Conservation (phyloP, 2,888 invertebrate species). For the Leucophenga maculata region DNA sequence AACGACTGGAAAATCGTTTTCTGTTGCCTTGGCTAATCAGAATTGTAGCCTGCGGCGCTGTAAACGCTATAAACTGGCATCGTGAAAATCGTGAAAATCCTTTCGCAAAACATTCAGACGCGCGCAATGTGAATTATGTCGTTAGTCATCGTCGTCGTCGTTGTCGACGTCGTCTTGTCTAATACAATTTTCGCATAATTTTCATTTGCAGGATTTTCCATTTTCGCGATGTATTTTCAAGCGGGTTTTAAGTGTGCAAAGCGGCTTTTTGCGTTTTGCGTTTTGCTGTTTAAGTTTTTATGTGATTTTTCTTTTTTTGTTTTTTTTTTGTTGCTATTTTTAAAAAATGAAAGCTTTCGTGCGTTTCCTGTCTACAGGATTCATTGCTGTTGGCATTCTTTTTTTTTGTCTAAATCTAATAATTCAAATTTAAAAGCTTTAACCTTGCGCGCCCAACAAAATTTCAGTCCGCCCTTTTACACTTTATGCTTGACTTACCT, state of each 20-base stretch:
- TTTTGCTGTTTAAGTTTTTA: not conserved
- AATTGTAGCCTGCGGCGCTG: constrained; percentile 3
- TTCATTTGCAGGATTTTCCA: constrained; percentile 17
- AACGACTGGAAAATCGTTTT: constrained; percentile 20
- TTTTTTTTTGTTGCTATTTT: not conserved
- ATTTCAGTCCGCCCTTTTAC: not conserved
- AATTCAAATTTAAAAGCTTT: too few relatives aligned
- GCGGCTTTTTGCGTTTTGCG: not conserved
- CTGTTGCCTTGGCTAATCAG: constrained; percentile 16
- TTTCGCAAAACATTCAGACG: not conserved
- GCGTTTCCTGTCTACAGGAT: too few relatives aligned
- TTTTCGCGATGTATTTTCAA: not conserved
- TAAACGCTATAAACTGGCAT: not conserved
- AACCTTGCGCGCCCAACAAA: too few relatives aligned
- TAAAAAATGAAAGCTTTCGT: too few relatives aligned
- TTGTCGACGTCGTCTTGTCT: not conserved
- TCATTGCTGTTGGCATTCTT: too few relatives aligned
- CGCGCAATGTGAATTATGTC: not conserved
- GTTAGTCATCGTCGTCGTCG: not conserved
- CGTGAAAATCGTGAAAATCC: too few relatives aligned
- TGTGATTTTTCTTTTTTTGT: not conserved
- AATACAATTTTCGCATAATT: constrained; percentile 20
- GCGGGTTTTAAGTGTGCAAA: not conserved
- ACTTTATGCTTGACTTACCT: not conserved
- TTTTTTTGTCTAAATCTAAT: too few relatives aligned